Base-by-base conservation (phyloP, 1,140 invertebrate species). In the Ceratoteleas bidentatus region DNA sequence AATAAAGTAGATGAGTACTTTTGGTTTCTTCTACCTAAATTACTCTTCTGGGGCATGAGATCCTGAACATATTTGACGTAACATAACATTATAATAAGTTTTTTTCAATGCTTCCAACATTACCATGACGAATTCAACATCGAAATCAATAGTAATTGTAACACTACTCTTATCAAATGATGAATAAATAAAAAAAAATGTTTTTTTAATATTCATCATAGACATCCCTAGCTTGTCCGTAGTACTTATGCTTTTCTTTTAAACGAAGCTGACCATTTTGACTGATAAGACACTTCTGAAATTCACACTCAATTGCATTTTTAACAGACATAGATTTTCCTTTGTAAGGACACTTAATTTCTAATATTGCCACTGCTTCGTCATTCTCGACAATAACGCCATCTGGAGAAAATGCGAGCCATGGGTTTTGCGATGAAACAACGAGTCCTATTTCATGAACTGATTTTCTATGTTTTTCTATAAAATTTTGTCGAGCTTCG, bases 401-500 rank as follows among this genome's bases (percentile, higher is more conserved):
- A 76, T 83, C 81, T 7, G 74, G 77, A n/a, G 69, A 85, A 36
- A 34, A 68, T 0, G 68, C 84, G 11, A 85, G 32, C 77, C 81
- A 81, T 0, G 74, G 69, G 68, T 79, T 84, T 72, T 68, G 56
- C 56, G 53, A 7, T 10, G 33, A 68, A 40, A 83, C 45, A 34
- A 83, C 50, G 0, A 83, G 15, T 8, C 84, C 84, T 50, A 36
- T 66, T 45, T 79, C 72, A 16, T 9, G 53, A 38, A 54, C 33
- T 49, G 45, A 10, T 64, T 43, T 66, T 7, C 2, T 7, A 57
- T 57, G 15, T 10, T n/a, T 49, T 54, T 40, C 43, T 33, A 58
- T 16, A 72, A 69, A 85, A 33, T 6, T 36, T 14, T 56, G 1
- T 32, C 49, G 11, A 11, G 52, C 50, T 70, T 53, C 9, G 33